Evolutionary conservation across 1,140 invertebrate genomes (phyloP), one percentile per base, ranked within the genome.

Genomic region (Thaumetopoea pityocampa): DNA sequence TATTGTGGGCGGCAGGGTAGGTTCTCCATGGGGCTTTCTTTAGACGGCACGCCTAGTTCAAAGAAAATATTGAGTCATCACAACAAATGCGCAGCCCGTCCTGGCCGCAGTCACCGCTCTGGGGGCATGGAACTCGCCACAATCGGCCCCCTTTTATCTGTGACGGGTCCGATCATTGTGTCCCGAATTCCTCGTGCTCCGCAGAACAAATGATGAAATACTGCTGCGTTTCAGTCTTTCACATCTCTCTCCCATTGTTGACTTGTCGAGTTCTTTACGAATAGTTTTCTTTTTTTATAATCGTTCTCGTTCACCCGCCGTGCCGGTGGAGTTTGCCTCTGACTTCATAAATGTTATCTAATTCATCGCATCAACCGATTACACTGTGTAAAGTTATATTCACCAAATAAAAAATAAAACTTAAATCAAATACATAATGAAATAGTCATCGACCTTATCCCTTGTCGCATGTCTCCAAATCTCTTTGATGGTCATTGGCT

Each of bases 61-160:
- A 82, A 80, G 73, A 69, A 82, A 82, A 69, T 52, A 82, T 80
- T 72, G 71, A 80, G 69, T 80, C 74, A 82, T 82, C 78, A 77
- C 69, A 80, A 80, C 73, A 82, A 80, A 82, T 80, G 67, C 64
- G 60, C 59, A 60, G 51, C 58, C 56, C 56, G 57, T 65, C 52
- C 42, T 42, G 37, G 17, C 18, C 6, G 18, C 18, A 11, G 33
- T 12, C 11, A 4, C 32, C 22, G 30, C 29, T 43, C 18, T 23
- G 55, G 64, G 60, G 64, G 59, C 67, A 66, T 46, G 51, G 65
- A 71, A 76, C 70, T 77, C 56, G 59, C 54, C 45, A 82, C 72
- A 82, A 78, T 81, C 71, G 66, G 58, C 41, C 54, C 62, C 57
- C 57, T 68, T 66, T 81, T 81, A 81, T 81, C 74, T 77, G 65